Percentiles rank a stretch among this genome's conserved stretches.
These are phyloP conservation scores for Nomada lathburiana DNA, from an alignment of 2,888 invertebrate genomes.

Conservation along the genomic window DNA sequence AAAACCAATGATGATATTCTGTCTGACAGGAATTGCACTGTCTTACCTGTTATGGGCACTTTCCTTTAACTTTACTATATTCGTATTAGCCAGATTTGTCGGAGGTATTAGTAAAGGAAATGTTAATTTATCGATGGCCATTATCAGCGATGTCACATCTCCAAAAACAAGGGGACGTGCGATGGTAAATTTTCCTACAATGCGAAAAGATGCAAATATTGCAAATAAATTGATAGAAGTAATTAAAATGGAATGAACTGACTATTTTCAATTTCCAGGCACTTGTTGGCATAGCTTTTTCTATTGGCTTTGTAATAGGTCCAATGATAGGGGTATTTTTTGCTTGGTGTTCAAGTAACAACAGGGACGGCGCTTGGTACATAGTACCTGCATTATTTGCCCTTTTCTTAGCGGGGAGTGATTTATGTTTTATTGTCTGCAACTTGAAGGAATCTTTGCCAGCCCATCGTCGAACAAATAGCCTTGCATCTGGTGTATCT, in stretches of 20 bases:
- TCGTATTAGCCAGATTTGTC: slow-evolving; percentile 95
- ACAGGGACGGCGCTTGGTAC: slow-evolving; percentile 90
- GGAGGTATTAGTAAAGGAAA: slow-evolving; percentile 99
- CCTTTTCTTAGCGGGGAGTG: slow-evolving; percentile 89
- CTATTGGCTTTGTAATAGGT: slow-evolving; percentile 98
- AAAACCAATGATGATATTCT: slow-evolving; percentile 92
- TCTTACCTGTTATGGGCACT: slow-evolving; percentile 96
- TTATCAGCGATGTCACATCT: slow-evolving; percentile 96
- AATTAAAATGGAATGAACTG: background rate
- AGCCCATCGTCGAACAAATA: slow-evolving; percentile 89
- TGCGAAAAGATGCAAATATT: background rate
- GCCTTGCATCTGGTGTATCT: slow-evolving; percentile 88
- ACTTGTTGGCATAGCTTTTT: slow-evolving; percentile 98
- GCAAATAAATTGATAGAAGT: background rate
- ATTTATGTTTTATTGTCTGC: slow-evolving; percentile 90
- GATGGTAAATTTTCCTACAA: slow-evolving; percentile 89
- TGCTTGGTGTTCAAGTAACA: slow-evolving; percentile 87
- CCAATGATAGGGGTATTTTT: slow-evolving; percentile 97
- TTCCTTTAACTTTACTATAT: slow-evolving; percentile 94
- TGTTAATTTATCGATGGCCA: slow-evolving; percentile 97
- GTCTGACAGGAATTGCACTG: slow-evolving; percentile 94
- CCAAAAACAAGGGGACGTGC: slow-evolving; percentile 94
- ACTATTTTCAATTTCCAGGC: slow-evolving; percentile 88
- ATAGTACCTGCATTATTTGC: slow-evolving; percentile 93
- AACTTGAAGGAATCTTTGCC: slow-evolving; percentile 94